These are phyloP conservation scores for Drosophila differens DNA, from an alignment of 2,888 invertebrate genomes.

Conservation along the genomic window DNA sequence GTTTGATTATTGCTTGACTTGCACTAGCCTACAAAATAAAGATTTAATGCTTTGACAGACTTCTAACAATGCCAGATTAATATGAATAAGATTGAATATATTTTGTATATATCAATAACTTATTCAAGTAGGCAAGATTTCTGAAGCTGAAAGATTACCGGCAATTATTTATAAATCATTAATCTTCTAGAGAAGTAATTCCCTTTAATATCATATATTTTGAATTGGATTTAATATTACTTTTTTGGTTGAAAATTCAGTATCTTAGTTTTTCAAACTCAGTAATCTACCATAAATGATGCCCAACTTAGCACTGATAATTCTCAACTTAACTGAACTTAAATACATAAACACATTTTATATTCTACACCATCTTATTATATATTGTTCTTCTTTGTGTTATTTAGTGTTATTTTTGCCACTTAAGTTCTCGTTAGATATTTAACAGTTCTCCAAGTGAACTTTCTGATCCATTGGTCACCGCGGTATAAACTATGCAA, in stretches of 20 bases:
- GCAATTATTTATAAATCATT: background rate
- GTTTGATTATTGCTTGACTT: conserved; percentile 42
- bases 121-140: background rate
- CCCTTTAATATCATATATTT: background rate
- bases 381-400: conserved; percentile 5
- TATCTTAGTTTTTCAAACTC: background rate
- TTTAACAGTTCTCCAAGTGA: conserved; percentile 6
- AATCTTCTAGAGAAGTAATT: background rate
- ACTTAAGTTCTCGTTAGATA: conserved; percentile 1
- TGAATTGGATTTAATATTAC: background rate
- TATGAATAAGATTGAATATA: background rate
- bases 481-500: conserved; percentile 8
- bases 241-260: background rate
- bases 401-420: conserved; percentile 13
- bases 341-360: background rate
- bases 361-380: background rate
- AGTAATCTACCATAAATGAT: background rate
- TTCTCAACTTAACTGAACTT: background rate
- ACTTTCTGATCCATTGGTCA: conserved; percentile 6
- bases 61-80: background rate
- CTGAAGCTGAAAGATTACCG: background rate
- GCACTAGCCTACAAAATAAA: conserved; percentile 38
- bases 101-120: background rate
- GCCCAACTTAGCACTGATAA: background rate
- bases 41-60: background rate